Evolutionary conservation across 2,113 vertebrate species (phyloP).

Genomic region (Stigmatopora nigra): DNA sequence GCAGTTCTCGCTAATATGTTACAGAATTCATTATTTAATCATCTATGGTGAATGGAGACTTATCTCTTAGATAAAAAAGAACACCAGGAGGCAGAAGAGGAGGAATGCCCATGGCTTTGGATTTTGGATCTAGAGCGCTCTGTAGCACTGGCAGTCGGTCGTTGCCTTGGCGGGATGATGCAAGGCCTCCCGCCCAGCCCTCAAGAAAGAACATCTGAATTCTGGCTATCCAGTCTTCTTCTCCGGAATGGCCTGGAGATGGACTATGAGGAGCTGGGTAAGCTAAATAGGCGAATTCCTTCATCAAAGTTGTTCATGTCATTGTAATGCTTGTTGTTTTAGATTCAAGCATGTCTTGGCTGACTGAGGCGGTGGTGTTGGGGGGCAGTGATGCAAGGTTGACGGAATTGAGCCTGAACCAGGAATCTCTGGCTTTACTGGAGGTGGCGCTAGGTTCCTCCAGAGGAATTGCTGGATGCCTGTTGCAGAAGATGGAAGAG

Average conservation of each 20-base stretch:
- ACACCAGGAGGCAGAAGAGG: constrained; percentile 26
- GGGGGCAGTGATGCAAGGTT: constrained; percentile 62
- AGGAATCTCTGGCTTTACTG: constrained; percentile 65
- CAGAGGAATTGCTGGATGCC: constrained; percentile 57
- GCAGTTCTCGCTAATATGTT: background rate
- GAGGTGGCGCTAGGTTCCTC: constrained; percentile 69
- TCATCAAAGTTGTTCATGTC: background rate
- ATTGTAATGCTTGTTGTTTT: constrained; percentile 3
- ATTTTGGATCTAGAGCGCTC: constrained; percentile 73
- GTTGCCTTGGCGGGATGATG: constrained; percentile 74
- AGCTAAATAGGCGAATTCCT: constrained; percentile 5
- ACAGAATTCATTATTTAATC: background rate
- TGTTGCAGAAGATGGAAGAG: constrained; percentile 74
- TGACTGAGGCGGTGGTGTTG: constrained; percentile 67
- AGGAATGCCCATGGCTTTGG: constrained; percentile 69
- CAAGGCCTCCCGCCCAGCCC: constrained; percentile 64
- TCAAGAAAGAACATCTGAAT: constrained; percentile 67
- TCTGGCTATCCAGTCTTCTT: constrained; percentile 72
- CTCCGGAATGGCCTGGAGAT: constrained; percentile 75
- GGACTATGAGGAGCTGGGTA: constrained; percentile 73
- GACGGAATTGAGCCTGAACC: constrained; percentile 60
- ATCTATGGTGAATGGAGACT: background rate
- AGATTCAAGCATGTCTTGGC: constrained; percentile 66
- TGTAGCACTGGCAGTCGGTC: constrained; percentile 68
- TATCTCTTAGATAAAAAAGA: constrained; percentile 54